Evolutionary conservation across 2,797 vertebrate genomes (phyloP).

Genomic region (Fringilla coelebs): DNA sequence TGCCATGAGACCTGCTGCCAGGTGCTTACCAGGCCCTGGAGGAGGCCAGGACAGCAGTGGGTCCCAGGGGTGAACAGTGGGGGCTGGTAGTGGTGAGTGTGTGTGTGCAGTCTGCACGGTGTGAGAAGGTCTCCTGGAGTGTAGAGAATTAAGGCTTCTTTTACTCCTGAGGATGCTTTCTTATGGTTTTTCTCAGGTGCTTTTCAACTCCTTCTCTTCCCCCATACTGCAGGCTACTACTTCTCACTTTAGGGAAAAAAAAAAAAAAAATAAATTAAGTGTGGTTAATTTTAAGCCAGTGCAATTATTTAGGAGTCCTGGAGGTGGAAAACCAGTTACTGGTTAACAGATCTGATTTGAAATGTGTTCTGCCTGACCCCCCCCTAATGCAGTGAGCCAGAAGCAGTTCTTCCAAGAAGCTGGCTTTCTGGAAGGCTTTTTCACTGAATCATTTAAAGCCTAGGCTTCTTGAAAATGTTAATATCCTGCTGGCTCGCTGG

Average conservation of each 20-base stretch:
- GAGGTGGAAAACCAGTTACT: constrained; percentile 44
- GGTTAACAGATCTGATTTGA: constrained; percentile 27
- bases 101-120: accelerated
- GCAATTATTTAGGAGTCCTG: neutral
- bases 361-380: constrained; percentile 9
- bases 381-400: neutral
- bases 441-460: constrained; percentile 48
- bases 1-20: accelerated
- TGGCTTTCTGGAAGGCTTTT: constrained; percentile 12
- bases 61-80: accelerated
- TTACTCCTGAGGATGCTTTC: neutral
- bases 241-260: neutral
- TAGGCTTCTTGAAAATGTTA: constrained; percentile 40
- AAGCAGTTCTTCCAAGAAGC: neutral
- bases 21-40: neutral
- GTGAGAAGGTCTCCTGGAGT: neutral
- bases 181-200: neutral
- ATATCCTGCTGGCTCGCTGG: constrained; percentile 18
- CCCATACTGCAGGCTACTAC: neutral
- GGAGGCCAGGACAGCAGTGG: neutral
- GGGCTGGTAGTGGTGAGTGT: neutral
- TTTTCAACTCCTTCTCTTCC: neutral
- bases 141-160: neutral
- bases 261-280: neutral
- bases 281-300: constrained; percentile 49